Conservation (phyloP, 1,140 invertebrate genomes). For the Pogonomyrmex californicus region DNA sequence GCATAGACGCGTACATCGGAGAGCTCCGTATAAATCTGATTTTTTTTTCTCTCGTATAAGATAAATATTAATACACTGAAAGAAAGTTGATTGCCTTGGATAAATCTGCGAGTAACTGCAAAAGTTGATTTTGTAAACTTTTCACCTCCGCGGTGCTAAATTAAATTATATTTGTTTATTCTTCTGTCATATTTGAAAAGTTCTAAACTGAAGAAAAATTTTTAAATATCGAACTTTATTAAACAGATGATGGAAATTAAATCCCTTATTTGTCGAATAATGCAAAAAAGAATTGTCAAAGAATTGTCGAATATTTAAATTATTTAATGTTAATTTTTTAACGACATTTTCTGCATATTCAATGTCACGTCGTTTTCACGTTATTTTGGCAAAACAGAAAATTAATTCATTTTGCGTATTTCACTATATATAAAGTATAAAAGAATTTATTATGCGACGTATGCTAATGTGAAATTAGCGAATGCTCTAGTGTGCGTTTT, state of each 20-base stretch:
- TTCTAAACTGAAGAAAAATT: background rate
- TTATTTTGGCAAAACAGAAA: background rate
- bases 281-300: no score
- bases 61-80: background rate
- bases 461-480: constrained; percentile 25
- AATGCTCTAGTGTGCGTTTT: background rate
- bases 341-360: background rate
- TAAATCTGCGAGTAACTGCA: background rate
- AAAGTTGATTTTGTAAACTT: background rate
- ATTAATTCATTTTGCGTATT: constrained; percentile 3
- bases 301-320: background rate
- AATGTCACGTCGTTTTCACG: background rate
- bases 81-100: background rate
- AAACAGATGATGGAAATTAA: background rate
- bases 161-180: background rate
- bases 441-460: constrained; percentile 1
- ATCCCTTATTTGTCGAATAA: no score
- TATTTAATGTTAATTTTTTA: background rate
- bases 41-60: background rate
- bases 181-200: background rate
- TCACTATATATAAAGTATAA: constrained; percentile 10
- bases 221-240: background rate
- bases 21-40: background rate
- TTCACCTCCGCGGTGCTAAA: background rate
- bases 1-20: background rate